Evolutionary conservation across 2,113 vertebrate species (phyloP).

Genomic region (Tylochromis polylepis): DNA sequence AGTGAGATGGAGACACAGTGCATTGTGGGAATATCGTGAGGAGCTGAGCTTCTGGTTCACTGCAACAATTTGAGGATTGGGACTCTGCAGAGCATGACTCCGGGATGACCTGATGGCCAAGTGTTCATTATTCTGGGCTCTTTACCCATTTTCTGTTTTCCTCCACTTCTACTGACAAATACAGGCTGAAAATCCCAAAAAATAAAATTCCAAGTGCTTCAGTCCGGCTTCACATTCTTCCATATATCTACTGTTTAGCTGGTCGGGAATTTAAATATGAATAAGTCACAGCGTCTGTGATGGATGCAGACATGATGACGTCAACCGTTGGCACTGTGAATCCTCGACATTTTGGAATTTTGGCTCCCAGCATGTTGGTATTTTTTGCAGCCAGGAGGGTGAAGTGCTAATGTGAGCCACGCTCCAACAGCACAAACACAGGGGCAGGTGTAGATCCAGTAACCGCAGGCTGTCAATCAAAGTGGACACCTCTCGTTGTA

Average conservation of each 20-base stretch:
- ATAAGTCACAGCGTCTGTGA: neutral
- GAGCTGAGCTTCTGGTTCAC: neutral
- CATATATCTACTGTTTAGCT: neutral
- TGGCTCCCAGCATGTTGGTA: neutral
- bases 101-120: neutral
- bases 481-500: accelerated
- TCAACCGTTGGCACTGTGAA: neutral
- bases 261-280: neutral
- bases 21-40: neutral
- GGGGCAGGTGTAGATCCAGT: neutral
- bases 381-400: neutral
- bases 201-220: neutral
- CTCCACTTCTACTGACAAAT: neutral
- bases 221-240: neutral
- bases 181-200: neutral
- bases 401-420: no score
- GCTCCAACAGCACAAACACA: neutral
- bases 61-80: neutral
- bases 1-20: neutral
- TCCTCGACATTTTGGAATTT: neutral
- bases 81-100: neutral
- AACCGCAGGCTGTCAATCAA: neutral
- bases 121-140: neutral
- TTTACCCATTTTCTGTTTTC: neutral
- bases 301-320: neutral